A percentile compares a stretch with the other conserved stretches of the same genome.
phyloP scores from a whole-genome alignment of 2,888 invertebrate genomes.

The Volucella bombylans region DNA sequence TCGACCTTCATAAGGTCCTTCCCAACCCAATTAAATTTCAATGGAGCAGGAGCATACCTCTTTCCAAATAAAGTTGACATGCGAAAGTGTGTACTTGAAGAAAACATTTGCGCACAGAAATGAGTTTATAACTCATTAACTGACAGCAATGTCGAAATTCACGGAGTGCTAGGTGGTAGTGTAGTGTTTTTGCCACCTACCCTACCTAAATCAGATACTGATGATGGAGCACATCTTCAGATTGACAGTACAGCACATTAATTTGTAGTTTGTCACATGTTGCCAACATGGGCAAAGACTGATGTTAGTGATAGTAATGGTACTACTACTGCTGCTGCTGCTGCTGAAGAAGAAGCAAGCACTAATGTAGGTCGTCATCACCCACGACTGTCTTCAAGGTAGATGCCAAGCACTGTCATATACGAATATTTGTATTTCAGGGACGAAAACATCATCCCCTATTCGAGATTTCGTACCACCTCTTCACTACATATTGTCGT shows the following conservation, averaged over 20 bases:
- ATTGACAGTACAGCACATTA: constrained; percentile 58
- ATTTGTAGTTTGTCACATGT: constrained; percentile 63
- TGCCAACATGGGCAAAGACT: constrained; percentile 3
- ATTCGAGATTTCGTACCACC: background rate
- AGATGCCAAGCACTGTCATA: constrained; percentile 9
- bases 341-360: background rate
- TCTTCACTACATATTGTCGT: too few species aligned
- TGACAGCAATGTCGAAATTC: constrained; percentile 26
- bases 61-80: constrained; percentile 37
- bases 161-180: background rate
- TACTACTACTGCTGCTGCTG: too few species aligned
- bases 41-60: background rate
- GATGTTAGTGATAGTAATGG: background rate
- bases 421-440: constrained; percentile 13
- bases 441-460: constrained; percentile 48
- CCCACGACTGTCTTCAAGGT: constrained; percentile 14
- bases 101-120: constrained; percentile 55
- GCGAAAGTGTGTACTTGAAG: constrained; percentile 47
- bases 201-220: background rate
- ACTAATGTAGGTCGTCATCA: constrained; percentile 40
- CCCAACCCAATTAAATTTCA: background rate
- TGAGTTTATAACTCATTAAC: constrained; percentile 58
- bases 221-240: constrained; percentile 58
- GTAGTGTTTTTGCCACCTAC: background rate
- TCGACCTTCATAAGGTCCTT: background rate